These are phyloP conservation scores for Tetramorium simillimum DNA, from an alignment of 1,140 invertebrate species.

Conservation along the genomic window DNA sequence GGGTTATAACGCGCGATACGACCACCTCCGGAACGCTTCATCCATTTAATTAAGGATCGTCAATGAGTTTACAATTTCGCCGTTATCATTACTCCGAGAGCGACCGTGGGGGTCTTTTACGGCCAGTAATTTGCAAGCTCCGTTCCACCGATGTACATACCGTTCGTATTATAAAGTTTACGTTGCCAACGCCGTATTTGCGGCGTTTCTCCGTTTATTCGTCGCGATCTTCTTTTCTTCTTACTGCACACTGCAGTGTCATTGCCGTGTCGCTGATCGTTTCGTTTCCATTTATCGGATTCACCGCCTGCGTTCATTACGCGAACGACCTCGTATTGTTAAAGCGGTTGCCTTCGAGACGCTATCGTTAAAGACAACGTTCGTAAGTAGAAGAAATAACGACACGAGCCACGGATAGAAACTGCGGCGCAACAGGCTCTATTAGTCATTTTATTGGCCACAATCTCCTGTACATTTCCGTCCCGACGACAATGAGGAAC, in stretches of 20 bases:
- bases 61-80: slow-evolving; percentile 61
- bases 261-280: slow-evolving; percentile 40
- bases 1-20: slow-evolving; percentile 66
- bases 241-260: background rate
- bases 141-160: background rate
- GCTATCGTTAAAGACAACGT: slow-evolving; percentile 52
- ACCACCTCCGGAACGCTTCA: slow-evolving; percentile 50
- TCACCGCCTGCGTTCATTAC: background rate
- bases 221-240: slow-evolving; percentile 8
- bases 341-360: slow-evolving; percentile 36
- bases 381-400: slow-evolving; percentile 15
- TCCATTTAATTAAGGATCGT: slow-evolving; percentile 69
- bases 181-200: background rate
- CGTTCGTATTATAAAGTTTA: slow-evolving; percentile 28
- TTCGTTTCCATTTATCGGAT: slow-evolving; percentile 42
- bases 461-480: slow-evolving; percentile 52
- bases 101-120: slow-evolving; percentile 30
- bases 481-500: slow-evolving; percentile 37
- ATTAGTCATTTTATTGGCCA: slow-evolving; percentile 70
- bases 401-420: slow-evolving; percentile 18
- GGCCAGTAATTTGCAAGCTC: slow-evolving; percentile 33
- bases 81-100: slow-evolving; percentile 44
- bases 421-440: slow-evolving; percentile 60
- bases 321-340: slow-evolving; percentile 21
- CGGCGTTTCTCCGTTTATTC: slow-evolving; percentile 6